A percentile compares a stretch with the other conserved stretches of the same genome.
Conservation (phyloP, 1,140 invertebrate species). For the Steinernema khuongi region DNA sequence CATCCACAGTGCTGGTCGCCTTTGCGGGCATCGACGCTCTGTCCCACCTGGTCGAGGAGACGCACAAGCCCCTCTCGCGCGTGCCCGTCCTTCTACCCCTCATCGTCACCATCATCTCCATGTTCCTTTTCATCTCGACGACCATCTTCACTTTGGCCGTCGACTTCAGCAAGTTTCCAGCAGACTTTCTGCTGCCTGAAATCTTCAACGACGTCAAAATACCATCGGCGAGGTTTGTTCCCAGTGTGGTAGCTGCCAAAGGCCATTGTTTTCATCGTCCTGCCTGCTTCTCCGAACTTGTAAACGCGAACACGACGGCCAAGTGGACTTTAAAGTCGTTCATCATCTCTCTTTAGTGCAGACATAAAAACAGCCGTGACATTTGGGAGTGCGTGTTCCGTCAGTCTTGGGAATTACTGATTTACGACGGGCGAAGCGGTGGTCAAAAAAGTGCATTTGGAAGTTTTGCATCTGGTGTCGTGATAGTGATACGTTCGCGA, state of each 20-base stretch:
- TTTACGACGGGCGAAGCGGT: no score
- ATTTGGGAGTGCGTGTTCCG: background rate
- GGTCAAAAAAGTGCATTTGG: no score
- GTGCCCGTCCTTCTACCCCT: slow-evolving; percentile 33
- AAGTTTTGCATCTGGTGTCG: no score
- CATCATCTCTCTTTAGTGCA: background rate
- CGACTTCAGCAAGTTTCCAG: slow-evolving; percentile 26
- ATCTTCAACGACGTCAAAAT: slow-evolving; percentile 29
- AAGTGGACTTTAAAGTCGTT: background rate
- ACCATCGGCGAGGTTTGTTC: slow-evolving; percentile 32
- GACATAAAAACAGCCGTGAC: background rate
- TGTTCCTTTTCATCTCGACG: slow-evolving; percentile 18
- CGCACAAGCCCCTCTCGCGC: slow-evolving; percentile 21
- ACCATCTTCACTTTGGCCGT: slow-evolving; percentile 27
- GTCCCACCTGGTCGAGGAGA: slow-evolving; percentile 27
- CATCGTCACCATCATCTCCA: slow-evolving; percentile 38
- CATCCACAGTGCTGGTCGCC: slow-evolving; percentile 15
- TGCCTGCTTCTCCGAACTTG: background rate
- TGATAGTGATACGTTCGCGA: no score
- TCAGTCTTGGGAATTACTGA: no score
- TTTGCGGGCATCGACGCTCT: slow-evolving; percentile 27
- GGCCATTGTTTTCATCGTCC: background rate
- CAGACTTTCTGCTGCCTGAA: slow-evolving; percentile 28
- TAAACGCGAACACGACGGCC: background rate
- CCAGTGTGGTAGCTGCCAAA: background rate